Percentiles rank a stretch among this genome's conserved stretches.
Conservation (phyloP, 2,113 vertebrate species). For the Oreotragus oreotragus region DNA sequence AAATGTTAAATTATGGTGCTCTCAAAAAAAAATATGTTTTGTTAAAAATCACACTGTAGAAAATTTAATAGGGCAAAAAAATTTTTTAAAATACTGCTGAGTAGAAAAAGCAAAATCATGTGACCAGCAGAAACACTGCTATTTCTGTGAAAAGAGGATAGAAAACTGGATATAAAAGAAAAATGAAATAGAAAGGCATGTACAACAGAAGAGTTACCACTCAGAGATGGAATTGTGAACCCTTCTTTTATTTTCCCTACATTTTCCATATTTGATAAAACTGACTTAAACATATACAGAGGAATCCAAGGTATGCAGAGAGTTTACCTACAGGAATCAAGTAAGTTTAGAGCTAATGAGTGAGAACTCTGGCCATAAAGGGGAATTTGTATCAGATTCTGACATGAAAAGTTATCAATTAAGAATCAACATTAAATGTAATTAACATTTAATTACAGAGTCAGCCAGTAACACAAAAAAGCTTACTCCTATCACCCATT, state of each 20-base stretch:
- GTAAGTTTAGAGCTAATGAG: not conserved
- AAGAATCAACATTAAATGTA: conserved; percentile 3
- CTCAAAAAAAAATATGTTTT: not conserved
- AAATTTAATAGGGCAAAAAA: not conserved
- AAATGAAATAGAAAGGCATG: not conserved
- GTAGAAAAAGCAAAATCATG: not conserved
- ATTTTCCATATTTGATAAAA: conserved; percentile 1
- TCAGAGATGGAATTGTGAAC: not conserved
- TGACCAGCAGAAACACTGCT: not conserved
- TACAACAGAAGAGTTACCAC: not conserved
- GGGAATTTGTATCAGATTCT: not conserved
- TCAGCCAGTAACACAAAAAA: not conserved
- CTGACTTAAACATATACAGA: not conserved
- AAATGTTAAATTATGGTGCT: not conserved
- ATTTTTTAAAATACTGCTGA: not conserved
- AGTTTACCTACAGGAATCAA: not conserved
- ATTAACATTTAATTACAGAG: not conserved
- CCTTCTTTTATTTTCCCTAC: not conserved
- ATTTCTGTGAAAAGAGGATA: not conserved
- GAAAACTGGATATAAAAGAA: not conserved
- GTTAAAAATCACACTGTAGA: not conserved
- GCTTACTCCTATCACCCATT: not conserved
- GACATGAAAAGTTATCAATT: not conserved
- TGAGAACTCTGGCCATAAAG: not conserved
- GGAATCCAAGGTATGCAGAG: not conserved